Percentiles rank a stretch among this genome's conserved stretches.
phyloP scores from a whole-genome alignment of 2,113 vertebrate species.

The Ramphastos sulfuratus region DNA sequence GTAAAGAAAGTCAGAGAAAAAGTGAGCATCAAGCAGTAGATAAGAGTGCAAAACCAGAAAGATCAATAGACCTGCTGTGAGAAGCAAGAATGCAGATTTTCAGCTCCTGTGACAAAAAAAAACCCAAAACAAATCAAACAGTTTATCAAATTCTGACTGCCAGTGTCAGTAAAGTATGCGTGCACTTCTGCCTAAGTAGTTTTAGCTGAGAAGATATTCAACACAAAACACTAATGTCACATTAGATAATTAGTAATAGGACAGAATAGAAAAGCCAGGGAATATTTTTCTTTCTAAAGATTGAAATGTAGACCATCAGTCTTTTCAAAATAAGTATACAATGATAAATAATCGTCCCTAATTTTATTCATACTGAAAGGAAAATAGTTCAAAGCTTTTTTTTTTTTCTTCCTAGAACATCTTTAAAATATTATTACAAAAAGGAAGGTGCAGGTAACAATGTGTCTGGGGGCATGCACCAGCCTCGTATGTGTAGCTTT shows the following conservation, averaged over 20 bases:
- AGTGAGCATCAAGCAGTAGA: not conserved
- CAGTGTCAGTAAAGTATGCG: not conserved
- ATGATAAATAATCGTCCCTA: not conserved
- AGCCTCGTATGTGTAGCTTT: fast-evolving
- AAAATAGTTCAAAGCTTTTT: not conserved
- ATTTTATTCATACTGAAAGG: not conserved
- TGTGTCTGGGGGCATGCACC: fast-evolving
- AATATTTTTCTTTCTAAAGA: not conserved
- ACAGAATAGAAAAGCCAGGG: not conserved
- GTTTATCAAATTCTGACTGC: not conserved
- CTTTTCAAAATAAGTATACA: not conserved
- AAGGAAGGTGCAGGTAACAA: not conserved
- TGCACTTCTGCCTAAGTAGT: not conserved
- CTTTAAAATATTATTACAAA: not conserved
- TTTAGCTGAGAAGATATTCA: not conserved
- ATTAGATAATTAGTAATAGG: not conserved
- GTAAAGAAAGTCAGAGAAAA: not conserved
- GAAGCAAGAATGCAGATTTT: not conserved
- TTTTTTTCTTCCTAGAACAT: not conserved
- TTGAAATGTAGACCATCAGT: not conserved
- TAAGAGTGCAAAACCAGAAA: not conserved
- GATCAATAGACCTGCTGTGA: not conserved
- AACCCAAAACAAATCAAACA: not conserved
- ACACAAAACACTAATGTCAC: not conserved
- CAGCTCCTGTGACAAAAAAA: not conserved